phyloP scores from a whole-genome alignment of 2,888 invertebrate species.

The Dicycla oo region DNA sequence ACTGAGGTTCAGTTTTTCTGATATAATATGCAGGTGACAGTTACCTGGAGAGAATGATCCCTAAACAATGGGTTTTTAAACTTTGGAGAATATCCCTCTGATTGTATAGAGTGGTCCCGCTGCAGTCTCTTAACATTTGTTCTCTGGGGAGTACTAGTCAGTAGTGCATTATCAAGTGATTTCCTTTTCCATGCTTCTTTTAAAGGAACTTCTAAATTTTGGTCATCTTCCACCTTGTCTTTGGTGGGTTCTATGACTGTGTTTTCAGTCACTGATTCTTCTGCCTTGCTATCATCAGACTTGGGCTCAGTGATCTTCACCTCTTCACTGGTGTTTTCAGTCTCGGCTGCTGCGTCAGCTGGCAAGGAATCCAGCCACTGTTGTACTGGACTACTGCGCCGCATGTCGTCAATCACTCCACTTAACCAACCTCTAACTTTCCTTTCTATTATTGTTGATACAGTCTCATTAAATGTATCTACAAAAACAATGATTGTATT shows the following conservation, averaged over 20 bases:
- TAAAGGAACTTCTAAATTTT: slow-evolving; percentile 80
- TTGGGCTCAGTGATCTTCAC: slow-evolving; percentile 69
- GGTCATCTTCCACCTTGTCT: slow-evolving; percentile 71
- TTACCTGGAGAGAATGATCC: slow-evolving; percentile 88
- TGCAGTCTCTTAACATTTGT: slow-evolving; percentile 79
- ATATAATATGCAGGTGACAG: background rate
- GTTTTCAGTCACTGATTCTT: slow-evolving; percentile 80
- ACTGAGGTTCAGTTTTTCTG: background rate
- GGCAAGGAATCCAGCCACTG: slow-evolving; percentile 94
- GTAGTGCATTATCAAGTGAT: slow-evolving; percentile 82
- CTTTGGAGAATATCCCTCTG: slow-evolving; percentile 85
- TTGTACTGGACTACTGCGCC: slow-evolving; percentile 93
- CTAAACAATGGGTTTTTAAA: slow-evolving; percentile 86
- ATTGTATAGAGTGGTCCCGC: slow-evolving; percentile 87
- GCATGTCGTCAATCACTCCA: slow-evolving; percentile 90
- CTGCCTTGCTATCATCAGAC: slow-evolving; percentile 82
- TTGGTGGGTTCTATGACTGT: slow-evolving; percentile 79
- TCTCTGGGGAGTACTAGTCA: slow-evolving; percentile 76
- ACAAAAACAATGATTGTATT: slow-evolving; percentile 50
- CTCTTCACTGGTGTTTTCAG: slow-evolving; percentile 65
- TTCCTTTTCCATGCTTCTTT: slow-evolving; percentile 83
- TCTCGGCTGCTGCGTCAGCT: slow-evolving; percentile 71
- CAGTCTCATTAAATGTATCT: slow-evolving; percentile 87
- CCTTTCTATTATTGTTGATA: slow-evolving; percentile 85
- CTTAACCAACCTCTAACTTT: slow-evolving; percentile 88